Evolutionary conservation across 2,113 vertebrate genomes (phyloP), one percentile per base, ranked within the genome.

Genomic region (Chionodraco myersi): DNA sequence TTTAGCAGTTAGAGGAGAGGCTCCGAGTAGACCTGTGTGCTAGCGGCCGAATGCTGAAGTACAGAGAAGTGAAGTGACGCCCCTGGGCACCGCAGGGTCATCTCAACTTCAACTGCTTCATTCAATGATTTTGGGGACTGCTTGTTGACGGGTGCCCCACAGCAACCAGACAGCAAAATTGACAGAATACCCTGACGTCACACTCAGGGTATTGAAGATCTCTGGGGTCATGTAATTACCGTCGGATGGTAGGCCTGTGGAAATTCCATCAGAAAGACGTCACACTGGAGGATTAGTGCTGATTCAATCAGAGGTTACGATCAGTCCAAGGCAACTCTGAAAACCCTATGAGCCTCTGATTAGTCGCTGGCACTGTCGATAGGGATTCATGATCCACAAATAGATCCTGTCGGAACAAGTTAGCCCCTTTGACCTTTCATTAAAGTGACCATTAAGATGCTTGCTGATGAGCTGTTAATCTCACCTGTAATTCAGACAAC

Each of bases 341-440:
- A 89, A 90, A 81, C 72, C 83, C 63, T 49, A 30, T 74, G 89
- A 88, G 79, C 80, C 85, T 80, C 85, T 81, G 91, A 85, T 90
- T 90, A 89, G 88, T 66, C 34, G 51, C 77, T 83, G 84, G 82
- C 82, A 68, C 63, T 67, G 78, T 83, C 81, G n/a, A 70, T 62
- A 30, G 81, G 87, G 91, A 87, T 86, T 77, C 62, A 82, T 57
- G 74, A 36, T 80, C 88, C 83, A 83, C 72, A 87, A 88, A 92
- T 90, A 89, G 90, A 87, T 75, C n/a, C 59, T 48, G 81, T 36
- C 87, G 79, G 89, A 87, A 85, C 83, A 73, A 76, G 80, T 81
- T 67, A 60, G 56, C 83, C 77, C 57, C 36, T 48, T 60, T 88
- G 88, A 87, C 83, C 84, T 86, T 90, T 88, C 62, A 45, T 75